Base-by-base conservation (phyloP, 2,113 vertebrate genomes). In the Oreochromis niloticus region DNA sequence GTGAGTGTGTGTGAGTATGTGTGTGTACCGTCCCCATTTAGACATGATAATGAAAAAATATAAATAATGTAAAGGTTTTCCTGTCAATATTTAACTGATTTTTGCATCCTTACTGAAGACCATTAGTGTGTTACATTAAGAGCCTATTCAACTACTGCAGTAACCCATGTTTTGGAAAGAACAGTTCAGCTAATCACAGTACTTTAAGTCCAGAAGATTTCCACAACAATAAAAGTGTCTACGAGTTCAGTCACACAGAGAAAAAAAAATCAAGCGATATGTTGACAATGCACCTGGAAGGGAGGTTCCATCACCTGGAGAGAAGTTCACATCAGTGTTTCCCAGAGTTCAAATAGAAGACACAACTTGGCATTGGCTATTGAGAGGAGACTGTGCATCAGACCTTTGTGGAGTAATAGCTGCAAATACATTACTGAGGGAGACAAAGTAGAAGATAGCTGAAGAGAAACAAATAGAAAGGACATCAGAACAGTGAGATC, bases 1-100 rank as follows among this genome's bases (percentile, higher is more conserved):
- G 98, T 99, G 93, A 98, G 97, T 86, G 13, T 46, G 4, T 55
- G 98, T 99, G 93, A 98, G 97, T 85, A 11, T 61, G 6, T 68
- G 10, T 68, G 10, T 66, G 34, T 41, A 39, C 19, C 36, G 1
- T 68, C 36, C 12, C 9, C 59, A 34, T 63, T 63, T 34, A 41
- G 19, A 22, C 34, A 68, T 12, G 32, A 39, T 39, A 12, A 66
- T 22, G 6, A 41, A 22, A 56, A 27, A 0, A 56, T 56, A 56
- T 56, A 24, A 66, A 66, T 19, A 36, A 22, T 11, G 17, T 68
- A 34, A 68, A 39, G 34, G 4, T 68, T 39, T 68, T 39, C 34
- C 19, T 68, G 34, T 0, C 63, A 68, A 19, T 68, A 66, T 34
- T 39, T 2, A n/a, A 63, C 16, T 6, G 30, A 6, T 34, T 36